Base-by-base conservation (phyloP, 2,888 invertebrate genomes). In the Archaeoteleia sp. region DNA sequence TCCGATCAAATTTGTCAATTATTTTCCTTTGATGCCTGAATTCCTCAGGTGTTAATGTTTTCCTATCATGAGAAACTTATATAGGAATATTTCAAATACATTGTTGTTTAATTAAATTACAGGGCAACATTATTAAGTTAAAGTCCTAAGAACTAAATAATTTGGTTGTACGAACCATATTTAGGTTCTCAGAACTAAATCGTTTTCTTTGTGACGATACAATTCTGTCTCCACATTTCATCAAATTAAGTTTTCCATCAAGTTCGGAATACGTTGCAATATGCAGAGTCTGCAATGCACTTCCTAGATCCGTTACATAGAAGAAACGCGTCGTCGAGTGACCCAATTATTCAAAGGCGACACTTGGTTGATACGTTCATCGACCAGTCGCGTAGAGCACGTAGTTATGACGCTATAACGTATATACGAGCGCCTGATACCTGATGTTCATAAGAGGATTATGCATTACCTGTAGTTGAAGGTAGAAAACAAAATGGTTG, bases 371-470 rank as follows among this genome's bases (percentile, higher is more conserved):
- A 46, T 25, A 15, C 20, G 15, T 27, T 15, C 10, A 17, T 39
- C 39, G 23, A 51, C 9, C 32, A 32, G 25, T 23, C 35, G 48
- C 42, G 17, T 43, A 37, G 14, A n/a, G 6, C 17, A 6, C 12
- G 8, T 29, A 25, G 37, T 13, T 46, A 17, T 32, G 20, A 34
- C 32, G 10, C 32, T 7, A 20, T 20, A 40, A 60, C 49, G 42
- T 23, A 39, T 29, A 66, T 55, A 63, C 60, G 43, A 60, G 54
- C 48, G 51, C 53, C 62, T 75, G 74, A 78, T 75, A 76, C 72
- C 74, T 73, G 76, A 75, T 74, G 75, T 77, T 45, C 69, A 65
- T 79, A 80, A 78, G 79, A 72, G 76, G 81, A 78, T 82, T 82
- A 80, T 46, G 73, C 63, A 74, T 79, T 66, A 75, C 66, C 73